Evolutionary conservation across 2,888 invertebrate species (phyloP).

Genomic region (Ornithoptera alexandrae): DNA sequence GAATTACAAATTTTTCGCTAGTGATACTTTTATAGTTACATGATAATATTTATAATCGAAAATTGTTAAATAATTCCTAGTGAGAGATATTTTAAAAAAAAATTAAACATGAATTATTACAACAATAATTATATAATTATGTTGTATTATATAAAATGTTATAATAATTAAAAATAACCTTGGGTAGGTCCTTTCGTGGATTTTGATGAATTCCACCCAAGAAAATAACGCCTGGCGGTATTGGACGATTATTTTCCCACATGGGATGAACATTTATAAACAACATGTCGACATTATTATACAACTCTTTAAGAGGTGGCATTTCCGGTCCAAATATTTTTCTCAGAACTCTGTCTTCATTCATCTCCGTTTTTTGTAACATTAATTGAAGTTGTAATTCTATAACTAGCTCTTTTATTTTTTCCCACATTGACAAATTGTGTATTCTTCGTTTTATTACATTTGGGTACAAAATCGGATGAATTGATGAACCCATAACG

Average conservation of each 20-base stretch:
- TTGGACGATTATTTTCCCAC: conserved; percentile 51
- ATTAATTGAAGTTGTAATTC: conserved; percentile 7
- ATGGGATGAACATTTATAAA: conserved; percentile 60
- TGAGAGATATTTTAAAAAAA: no score
- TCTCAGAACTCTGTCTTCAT: conserved; percentile 24
- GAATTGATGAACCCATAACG: conserved; percentile 35
- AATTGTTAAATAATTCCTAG: no score
- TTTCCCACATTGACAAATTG: conserved; percentile 43
- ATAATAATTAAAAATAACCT: conserved; percentile 39
- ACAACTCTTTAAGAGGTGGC: conserved; percentile 37
- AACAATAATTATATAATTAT: no score
- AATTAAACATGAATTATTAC: no score
- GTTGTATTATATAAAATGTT: no score
- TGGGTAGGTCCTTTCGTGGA: conserved; percentile 48
- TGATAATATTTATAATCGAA: no score
- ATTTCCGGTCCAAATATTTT: conserved; percentile 29
- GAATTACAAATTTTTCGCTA: no score
- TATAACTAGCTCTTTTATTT: conserved; percentile 37
- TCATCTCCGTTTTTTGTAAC: background rate
- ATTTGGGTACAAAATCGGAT: conserved; percentile 44
- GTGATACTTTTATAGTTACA: no score
- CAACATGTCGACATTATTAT: conserved; percentile 49
- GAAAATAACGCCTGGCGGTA: conserved; percentile 54
- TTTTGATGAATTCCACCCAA: conserved; percentile 60
- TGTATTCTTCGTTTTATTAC: conserved; percentile 34